Percentiles rank a stretch among this genome's conserved stretches.
phyloP scores from a whole-genome alignment of 2,888 invertebrate genomes.

The Dynastes tityus region DNA sequence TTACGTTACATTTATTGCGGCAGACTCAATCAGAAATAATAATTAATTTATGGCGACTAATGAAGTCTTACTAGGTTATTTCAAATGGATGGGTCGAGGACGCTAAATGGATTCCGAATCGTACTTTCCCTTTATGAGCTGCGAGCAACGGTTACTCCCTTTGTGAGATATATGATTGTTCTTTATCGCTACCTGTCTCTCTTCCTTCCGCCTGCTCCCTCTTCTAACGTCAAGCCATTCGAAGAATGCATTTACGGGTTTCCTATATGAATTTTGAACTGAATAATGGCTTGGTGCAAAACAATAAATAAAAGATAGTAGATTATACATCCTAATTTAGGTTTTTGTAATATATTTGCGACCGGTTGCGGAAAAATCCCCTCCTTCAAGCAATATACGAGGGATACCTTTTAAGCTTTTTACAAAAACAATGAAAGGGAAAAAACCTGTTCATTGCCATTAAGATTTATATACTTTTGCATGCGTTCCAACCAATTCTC shows the following conservation, averaged over 20 bases:
- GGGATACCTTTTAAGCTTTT: too few relatives aligned
- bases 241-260: neutral
- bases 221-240: constrained; percentile 3
- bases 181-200: constrained; percentile 28
- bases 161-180: constrained; percentile 41
- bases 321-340: too few relatives aligned
- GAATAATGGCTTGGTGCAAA: too few relatives aligned
- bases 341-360: too few relatives aligned
- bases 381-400: too few relatives aligned
- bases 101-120: constrained; percentile 60
- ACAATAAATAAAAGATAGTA: too few relatives aligned
- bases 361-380: too few relatives aligned
- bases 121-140: constrained; percentile 56
- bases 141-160: constrained; percentile 45
- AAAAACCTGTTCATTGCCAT: too few relatives aligned
- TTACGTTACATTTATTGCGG: constrained; percentile 59
- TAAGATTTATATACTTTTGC: too few relatives aligned
- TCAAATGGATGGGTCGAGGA: constrained; percentile 60
- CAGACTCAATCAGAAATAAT: constrained; percentile 70
- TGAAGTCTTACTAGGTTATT: constrained; percentile 65
- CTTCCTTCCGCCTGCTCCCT: neutral
- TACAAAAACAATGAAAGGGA: too few relatives aligned
- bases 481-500: too few relatives aligned
- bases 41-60: constrained; percentile 70
- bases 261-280: neutral